Base-by-base conservation (phyloP, 2,888 invertebrate genomes). In the Aphodius sticticus region DNA sequence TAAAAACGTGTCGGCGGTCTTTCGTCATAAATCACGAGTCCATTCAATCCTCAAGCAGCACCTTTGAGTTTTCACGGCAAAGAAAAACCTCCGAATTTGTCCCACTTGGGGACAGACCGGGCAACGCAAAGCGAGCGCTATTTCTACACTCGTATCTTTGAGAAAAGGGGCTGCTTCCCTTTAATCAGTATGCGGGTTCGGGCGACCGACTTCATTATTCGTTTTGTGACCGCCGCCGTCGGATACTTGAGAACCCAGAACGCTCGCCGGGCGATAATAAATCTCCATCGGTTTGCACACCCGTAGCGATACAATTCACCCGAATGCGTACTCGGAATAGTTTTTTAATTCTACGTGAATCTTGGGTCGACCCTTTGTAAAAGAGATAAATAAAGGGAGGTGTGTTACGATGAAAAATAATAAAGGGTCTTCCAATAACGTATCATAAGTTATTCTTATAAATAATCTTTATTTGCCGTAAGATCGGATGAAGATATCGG, bases 141-240 rank as follows among this genome's bases (percentile, higher is more conserved):
- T 53, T 53, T 12, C 53, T 53, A 9, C 53, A 53, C 53, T 53
- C 53, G 53, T 9, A 53, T 53, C 53, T 53, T 53, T 53, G 53
- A 53, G 53, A 53, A 53, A 12, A 53, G 12, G 74, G 35, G 36
- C 74, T 12, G 12, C 74, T 37, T 26, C 74, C 36, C 74, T 74
- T 74, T 74, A 74, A 74, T 74, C 74, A 74, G 74, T 74, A 74
- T 74, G 74, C 74, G 74, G 74, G 74, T 74, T 74, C 37, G 74
- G 37, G 37, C 74, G 74, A 74, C 74, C 37, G 36, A 15, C 26
- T 74, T 74, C 74, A 74, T 74, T 74, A 74, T 74, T 74, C 74
- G 74, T 37, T 74, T 74, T 74, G 74, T 37, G 74, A 36, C 37
- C 36, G 37, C n/a, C 37, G 35, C 36, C 35, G 36, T 5, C 53